phyloP scores from a whole-genome alignment of 2,888 invertebrate genomes.

The Diadromus collaris region DNA sequence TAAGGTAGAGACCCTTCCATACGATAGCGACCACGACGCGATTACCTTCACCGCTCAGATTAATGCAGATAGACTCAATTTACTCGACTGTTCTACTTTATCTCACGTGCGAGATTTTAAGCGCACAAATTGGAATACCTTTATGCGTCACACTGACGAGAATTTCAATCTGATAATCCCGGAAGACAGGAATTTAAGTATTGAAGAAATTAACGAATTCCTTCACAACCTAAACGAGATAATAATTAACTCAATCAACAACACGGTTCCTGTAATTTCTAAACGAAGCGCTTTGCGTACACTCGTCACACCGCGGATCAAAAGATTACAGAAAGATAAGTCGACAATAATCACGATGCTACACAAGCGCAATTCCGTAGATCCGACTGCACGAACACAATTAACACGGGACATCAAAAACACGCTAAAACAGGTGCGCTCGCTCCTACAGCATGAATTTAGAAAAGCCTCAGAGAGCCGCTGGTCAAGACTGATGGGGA shows the following conservation, averaged over 20 bases:
- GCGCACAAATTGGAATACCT: slow-evolving; percentile 50
- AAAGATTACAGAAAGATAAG: slow-evolving; percentile 37
- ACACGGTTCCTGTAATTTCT: slow-evolving; percentile 17
- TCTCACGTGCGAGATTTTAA: slow-evolving; percentile 23
- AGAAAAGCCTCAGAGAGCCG: slow-evolving; percentile 26
- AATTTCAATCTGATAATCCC: slow-evolving; percentile 19
- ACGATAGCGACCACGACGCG: slow-evolving; percentile 50
- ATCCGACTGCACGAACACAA: neutral
- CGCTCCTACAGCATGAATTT: slow-evolving; percentile 39
- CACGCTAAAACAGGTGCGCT: slow-evolving; percentile 3
- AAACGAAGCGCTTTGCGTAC: neutral
- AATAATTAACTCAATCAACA: slow-evolving; percentile 7
- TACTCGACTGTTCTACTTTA: neutral
- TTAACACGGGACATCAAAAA: too few species aligned
- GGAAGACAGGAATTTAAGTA: slow-evolving; percentile 34
- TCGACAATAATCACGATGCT: slow-evolving; percentile 2
- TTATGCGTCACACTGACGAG: slow-evolving; percentile 18
- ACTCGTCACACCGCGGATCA: slow-evolving; percentile 20
- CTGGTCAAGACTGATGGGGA: slow-evolving; percentile 11
- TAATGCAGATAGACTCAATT: neutral
- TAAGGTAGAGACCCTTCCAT: slow-evolving; percentile 22
- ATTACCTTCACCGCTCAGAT: slow-evolving; percentile 1
- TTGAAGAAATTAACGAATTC: slow-evolving; percentile 27
- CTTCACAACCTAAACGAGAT: neutral
- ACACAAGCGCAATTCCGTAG: neutral